phyloP scores from a whole-genome alignment of 2,888 invertebrate species.

The Melanotus villosus region DNA sequence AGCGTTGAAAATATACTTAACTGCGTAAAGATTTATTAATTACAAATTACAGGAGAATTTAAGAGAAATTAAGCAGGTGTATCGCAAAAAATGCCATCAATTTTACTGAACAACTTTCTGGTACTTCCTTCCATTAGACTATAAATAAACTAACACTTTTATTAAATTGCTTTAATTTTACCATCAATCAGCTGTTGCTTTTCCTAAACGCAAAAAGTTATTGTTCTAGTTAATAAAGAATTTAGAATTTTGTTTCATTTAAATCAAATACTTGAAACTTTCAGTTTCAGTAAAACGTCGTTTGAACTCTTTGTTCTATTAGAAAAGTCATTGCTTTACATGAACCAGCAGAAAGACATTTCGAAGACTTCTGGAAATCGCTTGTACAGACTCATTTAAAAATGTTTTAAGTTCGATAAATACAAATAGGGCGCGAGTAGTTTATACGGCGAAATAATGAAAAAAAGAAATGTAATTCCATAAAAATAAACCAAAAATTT shows the following conservation, averaged over 20 bases:
- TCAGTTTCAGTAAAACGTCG: too few species aligned
- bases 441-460: too few species aligned
- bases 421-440: too few species aligned
- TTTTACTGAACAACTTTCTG: constrained; percentile 2
- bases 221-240: constrained; percentile 6
- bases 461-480: too few species aligned
- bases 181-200: constrained; percentile 8
- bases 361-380: too few species aligned
- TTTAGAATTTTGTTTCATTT: not conserved
- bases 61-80: constrained; percentile 9
- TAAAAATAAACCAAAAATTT: too few species aligned
- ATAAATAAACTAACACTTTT: constrained; percentile 15
- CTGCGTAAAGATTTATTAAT: not conserved
- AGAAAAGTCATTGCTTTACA: too few species aligned
- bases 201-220: not conserved
- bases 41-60: not conserved
- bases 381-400: too few species aligned
- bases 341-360: too few species aligned
- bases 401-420: too few species aligned
- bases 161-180: not conserved
- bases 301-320: too few species aligned
- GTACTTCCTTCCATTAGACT: constrained; percentile 6
- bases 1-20: not conserved
- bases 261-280: not conserved
- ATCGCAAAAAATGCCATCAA: constrained; percentile 7